Percentiles rank a stretch among this genome's conserved stretches.
Conservation (phyloP, 2,888 invertebrate species). For the Polyommatus iphigenia region DNA sequence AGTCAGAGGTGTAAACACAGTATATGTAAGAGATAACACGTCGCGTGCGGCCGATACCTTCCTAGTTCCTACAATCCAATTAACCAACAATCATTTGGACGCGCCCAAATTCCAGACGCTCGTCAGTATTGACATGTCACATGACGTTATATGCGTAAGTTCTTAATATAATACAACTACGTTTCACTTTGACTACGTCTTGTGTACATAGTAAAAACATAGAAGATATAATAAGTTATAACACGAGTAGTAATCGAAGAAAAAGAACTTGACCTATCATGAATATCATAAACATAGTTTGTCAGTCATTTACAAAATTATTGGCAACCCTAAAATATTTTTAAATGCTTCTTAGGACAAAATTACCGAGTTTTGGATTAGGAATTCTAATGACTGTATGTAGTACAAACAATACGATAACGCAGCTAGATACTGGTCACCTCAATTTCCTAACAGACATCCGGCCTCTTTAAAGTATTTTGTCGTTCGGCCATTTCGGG, state of each 20-base stretch:
- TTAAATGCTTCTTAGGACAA: background rate
- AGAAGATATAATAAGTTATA: background rate
- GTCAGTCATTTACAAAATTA: too few species aligned
- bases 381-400: background rate
- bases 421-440: slow-evolving; percentile 10
- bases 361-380: background rate
- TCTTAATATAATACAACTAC: background rate
- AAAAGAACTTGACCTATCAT: background rate
- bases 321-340: too few species aligned
- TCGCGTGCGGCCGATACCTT: slow-evolving; percentile 11
- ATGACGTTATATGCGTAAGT: background rate
- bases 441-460: slow-evolving; percentile 34
- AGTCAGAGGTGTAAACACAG: slow-evolving; percentile 34
- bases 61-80: slow-evolving; percentile 31
- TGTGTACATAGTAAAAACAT: background rate
- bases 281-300: background rate
- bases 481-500: slow-evolving; percentile 33
- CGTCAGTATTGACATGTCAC: background rate
- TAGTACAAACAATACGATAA: background rate
- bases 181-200: background rate
- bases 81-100: slow-evolving; percentile 33
- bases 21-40: slow-evolving; percentile 33
- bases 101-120: background rate
- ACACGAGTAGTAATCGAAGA: background rate
- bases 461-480: slow-evolving; percentile 32